Conservation (phyloP, 2,797 vertebrate species). For the Bryconaethiops microstoma region DNA sequence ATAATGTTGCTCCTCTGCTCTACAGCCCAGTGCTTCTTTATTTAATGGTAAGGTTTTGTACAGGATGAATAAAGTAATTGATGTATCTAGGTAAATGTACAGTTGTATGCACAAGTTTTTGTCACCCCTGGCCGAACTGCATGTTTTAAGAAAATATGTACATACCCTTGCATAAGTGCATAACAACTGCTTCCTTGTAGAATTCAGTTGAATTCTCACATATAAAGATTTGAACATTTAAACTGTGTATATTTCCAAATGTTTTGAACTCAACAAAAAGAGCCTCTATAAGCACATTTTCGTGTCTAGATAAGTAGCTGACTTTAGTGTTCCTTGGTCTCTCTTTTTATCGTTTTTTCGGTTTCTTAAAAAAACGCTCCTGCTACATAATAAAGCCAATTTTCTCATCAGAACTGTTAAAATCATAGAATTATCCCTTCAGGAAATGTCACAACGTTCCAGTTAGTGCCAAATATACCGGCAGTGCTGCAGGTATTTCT, state of each 20-base stretch:
- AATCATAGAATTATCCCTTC: slow-evolving; percentile 21
- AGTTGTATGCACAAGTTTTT: too few relatives aligned
- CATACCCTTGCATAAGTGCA: too few relatives aligned
- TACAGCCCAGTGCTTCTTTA: neutral
- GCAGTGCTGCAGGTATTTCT: slow-evolving; percentile 1
- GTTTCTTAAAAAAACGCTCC: neutral
- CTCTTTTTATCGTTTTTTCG: neutral
- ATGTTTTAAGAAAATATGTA: too few relatives aligned
- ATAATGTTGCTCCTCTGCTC: neutral
- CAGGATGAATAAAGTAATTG: too few relatives aligned
- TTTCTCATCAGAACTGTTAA: slow-evolving; percentile 28
- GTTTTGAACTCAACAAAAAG: neutral
- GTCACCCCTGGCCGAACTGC: too few relatives aligned
- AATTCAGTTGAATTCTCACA: too few relatives aligned
- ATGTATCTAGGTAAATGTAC: too few relatives aligned
- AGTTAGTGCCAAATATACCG: slow-evolving; percentile 4
- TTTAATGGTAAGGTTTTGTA: too few relatives aligned
- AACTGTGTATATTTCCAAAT: too few relatives aligned
- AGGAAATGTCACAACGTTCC: slow-evolving; percentile 32
- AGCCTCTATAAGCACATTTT: slow-evolving; percentile 6
- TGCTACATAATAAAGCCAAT: neutral
- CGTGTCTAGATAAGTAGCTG: neutral
- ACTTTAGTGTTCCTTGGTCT: slow-evolving; percentile 2
- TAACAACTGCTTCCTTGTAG: too few relatives aligned
- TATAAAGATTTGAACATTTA: too few relatives aligned